Base-by-base conservation (phyloP, 2,797 vertebrate species). In the Rhinoraja longicauda region DNA sequence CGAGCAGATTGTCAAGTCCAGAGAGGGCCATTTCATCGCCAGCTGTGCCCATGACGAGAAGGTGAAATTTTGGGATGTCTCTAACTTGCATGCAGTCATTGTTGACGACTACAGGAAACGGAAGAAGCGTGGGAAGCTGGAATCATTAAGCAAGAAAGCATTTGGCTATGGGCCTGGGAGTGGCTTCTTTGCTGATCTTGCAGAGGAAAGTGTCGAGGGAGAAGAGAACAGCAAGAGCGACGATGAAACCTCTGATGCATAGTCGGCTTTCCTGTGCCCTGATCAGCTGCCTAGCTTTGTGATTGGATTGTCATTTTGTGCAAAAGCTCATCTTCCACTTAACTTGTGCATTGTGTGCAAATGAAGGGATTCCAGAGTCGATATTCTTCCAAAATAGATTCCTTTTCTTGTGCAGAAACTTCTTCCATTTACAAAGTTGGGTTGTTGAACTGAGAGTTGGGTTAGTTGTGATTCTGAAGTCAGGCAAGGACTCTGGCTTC, bases 41-140 rank as follows among this genome's bases (percentile, higher is more conserved):
- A 99, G 98, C 96, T 97, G 97, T 0, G 98, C 95, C 93, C 98
- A 99, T 0, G 98, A 99, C 95, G 97, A 98, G 95, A 97, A 97
- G 81, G 95, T 99, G 94, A 99, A 99, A 95, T 99, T 99, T 94
- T 99, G 98, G 99, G 97, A 99, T 94, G 95, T 98, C 93, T 97
- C 97, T 0, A 93, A 94, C 1, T 95, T 99, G 2, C 94, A 94
- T 0, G 93, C 94, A 0, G 93, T 96, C 9, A 95, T 95, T 0
- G 97, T 99, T 45, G 95, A 96, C 0, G 98, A 98, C 78, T 98
- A 99, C 94, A 97, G 98, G 19, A 97, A 96, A 94, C 97, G 97
- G 79, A 98, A 98, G 96, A 98, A 97, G 36, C 97, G 96, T 8
- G 96, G 96, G 0, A 95, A 96, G 0, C 96, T 99, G 93, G 97